These are phyloP conservation scores for Drosophila tanythrix DNA, from an alignment of 2,888 invertebrate species.

Conservation along the genomic window DNA sequence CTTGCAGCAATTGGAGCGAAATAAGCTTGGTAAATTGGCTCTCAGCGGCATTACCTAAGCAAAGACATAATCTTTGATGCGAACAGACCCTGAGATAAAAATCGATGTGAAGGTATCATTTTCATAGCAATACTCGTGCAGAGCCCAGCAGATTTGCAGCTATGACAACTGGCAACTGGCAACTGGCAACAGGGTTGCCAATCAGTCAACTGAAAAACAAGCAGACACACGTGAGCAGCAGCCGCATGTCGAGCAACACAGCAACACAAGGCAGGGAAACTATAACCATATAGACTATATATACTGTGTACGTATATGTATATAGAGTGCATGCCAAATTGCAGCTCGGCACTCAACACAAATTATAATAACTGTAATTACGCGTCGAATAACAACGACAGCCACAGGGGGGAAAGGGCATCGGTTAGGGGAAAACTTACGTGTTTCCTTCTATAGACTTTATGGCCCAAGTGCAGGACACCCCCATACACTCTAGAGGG, in stretches of 20 bases:
- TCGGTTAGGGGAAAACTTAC: slow-evolving; percentile 42
- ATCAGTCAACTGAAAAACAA: slow-evolving; percentile 63
- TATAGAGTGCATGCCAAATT: slow-evolving; percentile 32
- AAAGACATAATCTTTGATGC: slow-evolving; percentile 58
- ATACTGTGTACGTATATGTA: neutral
- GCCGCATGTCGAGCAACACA: slow-evolving; percentile 6
- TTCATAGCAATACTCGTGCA: slow-evolving; percentile 27
- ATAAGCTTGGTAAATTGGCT: slow-evolving; percentile 58
- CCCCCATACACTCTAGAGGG: slow-evolving; percentile 14
- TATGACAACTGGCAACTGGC: slow-evolving; percentile 40
- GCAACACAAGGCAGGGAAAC: neutral
- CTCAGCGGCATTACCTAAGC: slow-evolving; percentile 54
- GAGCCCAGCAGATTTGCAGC: slow-evolving; percentile 48
- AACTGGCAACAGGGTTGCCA: slow-evolving; percentile 48
- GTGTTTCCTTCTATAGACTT: slow-evolving; percentile 67
- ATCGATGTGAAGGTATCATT: slow-evolving; percentile 68
- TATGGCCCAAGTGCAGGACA: slow-evolving; percentile 60
- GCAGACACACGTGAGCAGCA: slow-evolving; percentile 64
- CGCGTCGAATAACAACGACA: slow-evolving; percentile 43
- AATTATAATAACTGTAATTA: slow-evolving; percentile 79
- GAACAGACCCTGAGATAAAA: slow-evolving; percentile 55
- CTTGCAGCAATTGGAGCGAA: slow-evolving; percentile 53
- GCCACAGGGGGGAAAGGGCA: slow-evolving; percentile 14
- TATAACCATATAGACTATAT: neutral
- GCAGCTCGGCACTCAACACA: slow-evolving; percentile 69